Percentiles rank a stretch among this genome's conserved stretches.
phyloP scores from a whole-genome alignment of 2,888 invertebrate species.

The Notocelia uddmanniana region DNA sequence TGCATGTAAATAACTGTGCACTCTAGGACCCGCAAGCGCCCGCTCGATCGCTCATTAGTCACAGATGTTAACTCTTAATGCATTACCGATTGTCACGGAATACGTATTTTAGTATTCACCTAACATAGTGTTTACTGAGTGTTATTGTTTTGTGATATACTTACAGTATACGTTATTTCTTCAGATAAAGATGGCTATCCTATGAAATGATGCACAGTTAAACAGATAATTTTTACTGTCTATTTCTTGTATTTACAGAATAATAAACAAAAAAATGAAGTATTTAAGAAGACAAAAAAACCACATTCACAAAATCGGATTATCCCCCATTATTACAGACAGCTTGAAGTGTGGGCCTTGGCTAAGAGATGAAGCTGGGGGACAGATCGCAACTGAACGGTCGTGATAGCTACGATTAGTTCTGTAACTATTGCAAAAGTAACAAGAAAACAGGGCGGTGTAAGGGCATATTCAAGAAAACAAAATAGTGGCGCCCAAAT shows the following conservation, averaged over 20 bases:
- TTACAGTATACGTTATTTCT: constrained; percentile 86
- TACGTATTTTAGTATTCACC: constrained; percentile 76
- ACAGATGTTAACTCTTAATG: constrained; percentile 68
- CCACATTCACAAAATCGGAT: constrained; percentile 51
- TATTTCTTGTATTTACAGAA: constrained; percentile 85
- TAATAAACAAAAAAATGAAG: constrained; percentile 69
- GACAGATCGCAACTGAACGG: constrained; percentile 34
- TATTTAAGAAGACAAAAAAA: constrained; percentile 64
- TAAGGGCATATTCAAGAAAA: constrained; percentile 21
- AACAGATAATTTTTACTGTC: constrained; percentile 91
- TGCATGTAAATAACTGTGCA: constrained; percentile 74
- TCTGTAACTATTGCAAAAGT: constrained; percentile 39
- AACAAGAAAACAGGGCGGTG: constrained; percentile 39
- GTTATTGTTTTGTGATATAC: constrained; percentile 85
- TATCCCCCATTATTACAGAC: constrained; percentile 47
- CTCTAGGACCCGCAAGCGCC: constrained; percentile 66
- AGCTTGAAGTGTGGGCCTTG: constrained; percentile 24
- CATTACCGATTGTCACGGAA: constrained; percentile 65
- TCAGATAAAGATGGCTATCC: constrained; percentile 89
- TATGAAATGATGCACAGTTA: constrained; percentile 91
- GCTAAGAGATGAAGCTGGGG: constrained; percentile 40
- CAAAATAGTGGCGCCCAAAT: constrained; percentile 32
- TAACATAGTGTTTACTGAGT: constrained; percentile 84
- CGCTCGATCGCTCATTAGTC: constrained; percentile 66
- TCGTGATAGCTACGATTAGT: constrained; percentile 40